Base-by-base conservation (phyloP, 64 coral and sea anemone genomes). In the Anthopleura sola region DNA sequence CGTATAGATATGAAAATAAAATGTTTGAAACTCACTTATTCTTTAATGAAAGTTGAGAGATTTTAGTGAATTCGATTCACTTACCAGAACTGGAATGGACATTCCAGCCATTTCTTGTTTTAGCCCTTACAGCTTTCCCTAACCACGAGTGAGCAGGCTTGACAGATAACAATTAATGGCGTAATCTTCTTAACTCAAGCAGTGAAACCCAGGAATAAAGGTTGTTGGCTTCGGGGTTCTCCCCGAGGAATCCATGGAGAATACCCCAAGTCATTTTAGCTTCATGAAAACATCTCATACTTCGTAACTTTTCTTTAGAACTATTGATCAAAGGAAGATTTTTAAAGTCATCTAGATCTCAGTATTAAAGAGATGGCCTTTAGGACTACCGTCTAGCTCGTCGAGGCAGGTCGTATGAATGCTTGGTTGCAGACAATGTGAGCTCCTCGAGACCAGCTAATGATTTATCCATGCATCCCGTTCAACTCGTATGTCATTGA, bases 401-500 rank as follows among this genome's bases (percentile, higher is more conserved):
- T 13, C 28, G 29, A 71, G 66, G 31, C 50, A 2, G 50, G 2
- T 71, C 26, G 31, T 34, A 71, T 32, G 28, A 71, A 71, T 71
- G 66, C 66, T 71, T 71, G 58, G 24, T 26, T 3, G 34, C 34
- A 71, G 66, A 71, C 66, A 17, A 15, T 34, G 1, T 14, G 14
- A 71, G 66, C 58, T 32, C 0, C 29, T 32, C 66, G 66, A 20
- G n/a, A 32, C 14, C 6, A 31, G n/a, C 12, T 71, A 71, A 71
- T 71, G 66, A 34, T 71, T 71, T 71, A 71, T 33, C 66, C n/a
- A 36, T 34, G 12, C 29, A 71, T 71, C 66, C 66, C 66, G 37
- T 81, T 48, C 49, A 38, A 81, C 78, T 81, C 47, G 50, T 83
- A 36, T 83, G 82, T 83, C 82, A 83, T 20, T 83, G 47, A 83